A percentile compares a stretch with the other conserved stretches of the same genome.
Evolutionary conservation across 2,888 invertebrate species (phyloP).

Genomic region (Leptopterna dolabrata): DNA sequence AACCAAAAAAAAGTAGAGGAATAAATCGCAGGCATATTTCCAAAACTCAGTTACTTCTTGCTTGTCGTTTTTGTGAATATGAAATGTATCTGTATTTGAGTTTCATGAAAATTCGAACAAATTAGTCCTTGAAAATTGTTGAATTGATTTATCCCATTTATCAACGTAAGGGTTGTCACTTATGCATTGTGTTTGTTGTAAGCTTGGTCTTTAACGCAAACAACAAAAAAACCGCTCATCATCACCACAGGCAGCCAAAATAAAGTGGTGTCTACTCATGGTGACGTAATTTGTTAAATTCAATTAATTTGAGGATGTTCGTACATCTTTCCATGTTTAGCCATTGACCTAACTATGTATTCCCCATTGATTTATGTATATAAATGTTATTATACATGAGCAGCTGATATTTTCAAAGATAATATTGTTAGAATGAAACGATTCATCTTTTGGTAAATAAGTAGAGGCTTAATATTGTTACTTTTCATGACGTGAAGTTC

Average conservation of each 20-base stretch:
- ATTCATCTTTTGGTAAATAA: not conserved
- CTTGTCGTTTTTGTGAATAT: constrained; percentile 19
- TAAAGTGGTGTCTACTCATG: not conserved
- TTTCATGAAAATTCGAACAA: not conserved
- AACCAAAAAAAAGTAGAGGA: constrained; percentile 28
- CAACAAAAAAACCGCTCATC: constrained; percentile 40
- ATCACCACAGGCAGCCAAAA: constrained; percentile 68
- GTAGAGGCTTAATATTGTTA: not conserved
- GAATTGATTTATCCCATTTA: constrained; percentile 8
- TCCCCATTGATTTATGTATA: not conserved
- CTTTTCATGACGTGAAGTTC: not conserved
- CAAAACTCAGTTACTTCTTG: constrained; percentile 36
- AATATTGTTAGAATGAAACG: not conserved
- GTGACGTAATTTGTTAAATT: not conserved
- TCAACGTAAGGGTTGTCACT: constrained; percentile 7
- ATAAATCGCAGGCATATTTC: constrained; percentile 46
- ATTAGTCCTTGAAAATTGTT: not conserved
- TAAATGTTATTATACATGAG: not conserved
- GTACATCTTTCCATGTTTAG: not conserved
- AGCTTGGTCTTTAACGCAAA: not conserved
- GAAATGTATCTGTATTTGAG: not conserved
- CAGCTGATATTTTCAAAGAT: not conserved
- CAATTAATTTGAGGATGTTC: not conserved
- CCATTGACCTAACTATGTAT: not conserved
- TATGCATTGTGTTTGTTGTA: constrained; percentile 34